A percentile compares a stretch with the other conserved stretches of the same genome.
These are phyloP conservation scores for Silvanus unidentatus DNA, from an alignment of 2,888 invertebrate species.

Conservation along the genomic window DNA sequence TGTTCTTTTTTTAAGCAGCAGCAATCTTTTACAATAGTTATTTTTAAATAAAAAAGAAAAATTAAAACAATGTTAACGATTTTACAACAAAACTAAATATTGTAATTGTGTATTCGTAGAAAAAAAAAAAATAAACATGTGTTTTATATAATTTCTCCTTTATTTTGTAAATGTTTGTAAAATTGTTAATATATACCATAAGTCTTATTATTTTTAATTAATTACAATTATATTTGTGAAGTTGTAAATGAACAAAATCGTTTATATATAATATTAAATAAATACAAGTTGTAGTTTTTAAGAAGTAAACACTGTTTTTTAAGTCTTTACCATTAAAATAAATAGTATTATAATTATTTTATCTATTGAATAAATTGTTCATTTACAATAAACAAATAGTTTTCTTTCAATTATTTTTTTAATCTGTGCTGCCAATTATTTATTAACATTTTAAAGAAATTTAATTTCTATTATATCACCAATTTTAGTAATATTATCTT, in stretches of 20 bases:
- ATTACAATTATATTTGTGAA: neutral
- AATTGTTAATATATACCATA: constrained; percentile 2
- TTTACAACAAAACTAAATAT: neutral
- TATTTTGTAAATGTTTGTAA: neutral
- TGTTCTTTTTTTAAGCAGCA: neutral
- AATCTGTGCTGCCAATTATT: constrained; percentile 23
- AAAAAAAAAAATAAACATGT: neutral
- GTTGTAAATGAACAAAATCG: constrained; percentile 2
- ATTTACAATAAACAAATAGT: constrained; percentile 5
- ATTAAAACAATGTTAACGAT: neutral
- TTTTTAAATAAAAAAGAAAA: too few species aligned
- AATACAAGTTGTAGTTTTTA: too few species aligned
- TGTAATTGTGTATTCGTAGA: neutral
- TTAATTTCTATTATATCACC: constrained; percentile 6
- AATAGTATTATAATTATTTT: too few species aligned
- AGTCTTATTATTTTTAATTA: neutral
- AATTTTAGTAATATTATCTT: too few species aligned
- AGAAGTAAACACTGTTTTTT: too few species aligned
- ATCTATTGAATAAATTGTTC: constrained; percentile 1
- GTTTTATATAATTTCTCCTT: neutral
- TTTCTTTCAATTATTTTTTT: constrained; percentile 13
- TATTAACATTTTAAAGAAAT: constrained; percentile 21
- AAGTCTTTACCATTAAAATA: too few species aligned
- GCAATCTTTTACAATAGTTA: neutral
- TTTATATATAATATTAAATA: neutral